Base-by-base conservation (phyloP, 2,888 invertebrate genomes). In the Hypercompe scribonia region DNA sequence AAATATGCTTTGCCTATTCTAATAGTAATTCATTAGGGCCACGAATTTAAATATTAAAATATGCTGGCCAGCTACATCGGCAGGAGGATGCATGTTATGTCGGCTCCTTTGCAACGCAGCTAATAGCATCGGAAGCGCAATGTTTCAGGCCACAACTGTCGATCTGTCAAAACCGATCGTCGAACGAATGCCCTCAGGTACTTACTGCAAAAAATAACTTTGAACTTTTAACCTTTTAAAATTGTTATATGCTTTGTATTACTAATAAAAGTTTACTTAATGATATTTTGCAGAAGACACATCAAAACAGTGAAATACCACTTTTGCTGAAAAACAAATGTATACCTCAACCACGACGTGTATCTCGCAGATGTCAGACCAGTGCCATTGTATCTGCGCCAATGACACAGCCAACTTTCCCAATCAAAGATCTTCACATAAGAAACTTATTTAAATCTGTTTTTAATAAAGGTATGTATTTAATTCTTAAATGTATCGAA, bases 81-180 rank as follows among this genome's bases (percentile, higher is more conserved):
- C 91, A 54, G 61, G 81, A 67, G 77, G 71, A 1, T 94, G 95
- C 81, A 86, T 92, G 74, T 86, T 95, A 58, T 94, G 94, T 84
- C 87, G 89, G 58, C 87, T 95, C 77, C 86, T 95, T 73, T 89
- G 87, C 88, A 92, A 89, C 84, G 94, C 95, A 24, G 90, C 93
- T 63, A 89, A 88, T 88, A 90, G 92, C 85, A 95, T 94, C 89
- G 90, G 93, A 79, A 91, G 91, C 86, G 95, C 94, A 61, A 86
- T 93, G 77, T 90, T 90, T 64, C 94, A 95, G 79, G 94, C 95
- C 58, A 84, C 90, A 76, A 79, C 75, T 77, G 87, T 81, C 50
- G 79, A 72, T 69, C 79, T 78, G 68, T 78, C 71, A 73, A 76
- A 72, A 61, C 76, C 77, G 75, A 33, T 74, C 79, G 73, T 78